These are phyloP conservation scores for Hyles lineata DNA, from an alignment of 2,888 invertebrate species.

Conservation along the genomic window DNA sequence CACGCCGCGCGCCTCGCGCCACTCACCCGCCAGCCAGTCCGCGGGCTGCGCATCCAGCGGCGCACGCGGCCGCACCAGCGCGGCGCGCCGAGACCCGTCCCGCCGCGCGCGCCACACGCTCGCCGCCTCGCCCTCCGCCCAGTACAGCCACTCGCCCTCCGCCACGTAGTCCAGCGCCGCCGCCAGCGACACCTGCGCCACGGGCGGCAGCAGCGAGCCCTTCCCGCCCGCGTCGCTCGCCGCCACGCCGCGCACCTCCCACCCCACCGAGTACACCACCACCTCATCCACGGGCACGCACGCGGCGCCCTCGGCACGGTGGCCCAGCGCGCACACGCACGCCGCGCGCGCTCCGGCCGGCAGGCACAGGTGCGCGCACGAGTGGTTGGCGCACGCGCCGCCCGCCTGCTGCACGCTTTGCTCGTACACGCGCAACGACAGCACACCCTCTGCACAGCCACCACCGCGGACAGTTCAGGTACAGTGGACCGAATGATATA, in stretches of 20 bases:
- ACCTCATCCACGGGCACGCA: constrained; percentile 85
- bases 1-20: too few species aligned
- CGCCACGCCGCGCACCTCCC: constrained; percentile 89
- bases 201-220: constrained; percentile 60
- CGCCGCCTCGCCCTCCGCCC: constrained; percentile 92
- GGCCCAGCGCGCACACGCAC: constrained; percentile 92
- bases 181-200: constrained; percentile 88
- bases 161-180: constrained; percentile 86
- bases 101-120: constrained; percentile 90
- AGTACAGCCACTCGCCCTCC: constrained; percentile 88
- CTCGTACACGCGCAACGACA: constrained; percentile 89
- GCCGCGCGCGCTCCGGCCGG: constrained; percentile 83
- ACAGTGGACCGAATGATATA: too few species aligned
- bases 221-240: constrained; percentile 38
- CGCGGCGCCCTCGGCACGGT: constrained; percentile 47
- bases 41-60: constrained; percentile 86
- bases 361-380: constrained; percentile 91
- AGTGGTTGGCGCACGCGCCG: constrained; percentile 83
- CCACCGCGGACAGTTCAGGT: too few species aligned
- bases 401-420: constrained; percentile 71
- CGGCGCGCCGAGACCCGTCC: constrained; percentile 89
- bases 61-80: constrained; percentile 85
- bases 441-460: constrained; percentile 82
- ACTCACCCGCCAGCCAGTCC: constrained; percentile 86
- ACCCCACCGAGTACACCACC: constrained; percentile 90